Evolutionary conservation across 2,888 invertebrate species (phyloP).

Genomic region (Molanna angustata): DNA sequence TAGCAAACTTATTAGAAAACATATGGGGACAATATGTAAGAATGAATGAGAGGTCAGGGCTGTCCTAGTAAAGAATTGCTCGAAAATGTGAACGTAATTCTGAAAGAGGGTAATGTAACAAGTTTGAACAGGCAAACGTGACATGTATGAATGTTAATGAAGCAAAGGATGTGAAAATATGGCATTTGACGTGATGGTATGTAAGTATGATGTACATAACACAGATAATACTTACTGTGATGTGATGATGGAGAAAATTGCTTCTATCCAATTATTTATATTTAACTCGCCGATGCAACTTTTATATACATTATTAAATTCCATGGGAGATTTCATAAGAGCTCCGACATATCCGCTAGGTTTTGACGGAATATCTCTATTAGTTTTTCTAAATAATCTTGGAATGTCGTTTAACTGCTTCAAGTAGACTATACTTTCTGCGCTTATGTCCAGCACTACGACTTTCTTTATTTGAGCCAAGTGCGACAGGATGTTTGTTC

Average conservation of each 20-base stretch:
- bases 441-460: slow-evolving; percentile 43
- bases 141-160: no score
- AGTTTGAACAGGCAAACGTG: no score
- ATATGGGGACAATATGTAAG: no score
- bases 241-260: slow-evolving; percentile 53
- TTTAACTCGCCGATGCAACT: slow-evolving; percentile 43
- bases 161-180: no score
- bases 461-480: slow-evolving; percentile 41
- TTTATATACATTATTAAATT: slow-evolving; percentile 55
- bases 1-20: no score
- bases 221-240: slow-evolving; percentile 51
- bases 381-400: slow-evolving; percentile 86
- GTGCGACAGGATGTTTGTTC: slow-evolving; percentile 19
- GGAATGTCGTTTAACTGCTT: slow-evolving; percentile 92
- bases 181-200: no score
- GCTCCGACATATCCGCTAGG: slow-evolving; percentile 77
- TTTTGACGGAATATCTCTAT: slow-evolving; percentile 79
- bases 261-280: slow-evolving; percentile 42
- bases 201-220: no score
- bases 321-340: slow-evolving; percentile 58
- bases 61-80: no score
- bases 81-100: no score
- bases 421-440: slow-evolving; percentile 57
- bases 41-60: no score
- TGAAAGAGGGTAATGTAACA: no score